phyloP scores from a whole-genome alignment of 1,140 invertebrate genomes.

The Nixonia krombeini region DNA sequence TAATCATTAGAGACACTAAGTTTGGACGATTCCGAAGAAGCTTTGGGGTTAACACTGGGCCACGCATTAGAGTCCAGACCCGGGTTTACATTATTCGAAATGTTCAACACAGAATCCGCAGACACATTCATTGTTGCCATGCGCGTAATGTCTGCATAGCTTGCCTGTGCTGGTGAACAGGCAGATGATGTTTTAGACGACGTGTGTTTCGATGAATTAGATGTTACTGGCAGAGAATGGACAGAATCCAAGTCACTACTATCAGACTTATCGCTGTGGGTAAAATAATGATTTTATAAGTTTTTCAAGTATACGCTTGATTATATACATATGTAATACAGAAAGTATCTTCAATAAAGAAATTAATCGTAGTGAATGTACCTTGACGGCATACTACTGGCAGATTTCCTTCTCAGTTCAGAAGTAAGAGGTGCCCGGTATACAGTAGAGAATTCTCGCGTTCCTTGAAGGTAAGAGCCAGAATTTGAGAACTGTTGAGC shows the following conservation, averaged over 20 bases:
- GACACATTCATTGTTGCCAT: slow-evolving; percentile 71
- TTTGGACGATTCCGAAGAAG: slow-evolving; percentile 58
- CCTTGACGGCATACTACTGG: slow-evolving; percentile 70
- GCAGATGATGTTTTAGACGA: slow-evolving; percentile 67
- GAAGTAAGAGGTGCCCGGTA: slow-evolving; percentile 64
- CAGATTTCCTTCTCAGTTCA: slow-evolving; percentile 66
- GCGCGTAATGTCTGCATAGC: slow-evolving; percentile 82
- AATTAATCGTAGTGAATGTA: slow-evolving; percentile 30
- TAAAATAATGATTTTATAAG: slow-evolving; percentile 16
- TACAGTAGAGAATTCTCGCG: slow-evolving; percentile 62
- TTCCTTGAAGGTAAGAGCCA: slow-evolving; percentile 61
- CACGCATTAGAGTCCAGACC: slow-evolving; percentile 55
- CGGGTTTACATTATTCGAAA: slow-evolving; percentile 54
- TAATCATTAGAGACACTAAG: slow-evolving; percentile 55
- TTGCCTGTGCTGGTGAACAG: slow-evolving; percentile 75
- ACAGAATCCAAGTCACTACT: slow-evolving; percentile 82
- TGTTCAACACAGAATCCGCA: slow-evolving; percentile 55
- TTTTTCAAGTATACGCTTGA: too few species aligned
- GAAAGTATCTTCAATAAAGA: too few species aligned
- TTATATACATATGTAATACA: too few species aligned
- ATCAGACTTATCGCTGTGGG: slow-evolving; percentile 79
- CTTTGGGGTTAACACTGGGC: slow-evolving; percentile 58
- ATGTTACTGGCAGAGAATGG: slow-evolving; percentile 79
- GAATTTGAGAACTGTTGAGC: slow-evolving; percentile 64
- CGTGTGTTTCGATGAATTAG: slow-evolving; percentile 65